Conservation (phyloP, 2,888 invertebrate species). For the Tetragnatha montana region DNA sequence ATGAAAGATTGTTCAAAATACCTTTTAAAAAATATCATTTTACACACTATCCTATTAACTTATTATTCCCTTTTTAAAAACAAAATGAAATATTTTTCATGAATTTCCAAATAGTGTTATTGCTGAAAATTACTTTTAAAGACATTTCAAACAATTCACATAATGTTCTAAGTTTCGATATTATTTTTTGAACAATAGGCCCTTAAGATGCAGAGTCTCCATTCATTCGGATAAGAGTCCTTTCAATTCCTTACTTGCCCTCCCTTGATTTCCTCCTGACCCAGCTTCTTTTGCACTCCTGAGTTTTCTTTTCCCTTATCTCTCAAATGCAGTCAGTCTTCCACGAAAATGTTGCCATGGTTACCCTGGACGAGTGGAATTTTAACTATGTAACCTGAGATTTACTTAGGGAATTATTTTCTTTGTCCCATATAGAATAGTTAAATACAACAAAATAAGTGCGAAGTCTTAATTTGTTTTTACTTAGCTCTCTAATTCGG, state of each 20-base stretch:
- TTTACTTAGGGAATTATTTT: background rate
- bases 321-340: background rate
- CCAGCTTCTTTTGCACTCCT: background rate
- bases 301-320: background rate
- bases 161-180: no score
- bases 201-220: no score
- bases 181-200: no score
- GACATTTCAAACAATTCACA: no score
- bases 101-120: no score
- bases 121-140: no score
- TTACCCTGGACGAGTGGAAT: background rate
- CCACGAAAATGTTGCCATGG: background rate
- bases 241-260: background rate
- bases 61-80: no score
- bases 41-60: no score
- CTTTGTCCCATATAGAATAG: background rate
- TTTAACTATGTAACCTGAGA: background rate
- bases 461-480: background rate
- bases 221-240: background rate
- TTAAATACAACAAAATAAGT: background rate
- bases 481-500: background rate
- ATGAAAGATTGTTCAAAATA: no score
- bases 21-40: no score
- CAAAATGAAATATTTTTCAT: no score
- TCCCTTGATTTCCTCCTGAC: background rate